Conservation (phyloP, 30 jellyfish, hydroid and myxozoan species). For the Hydra vulgaris region DNA sequence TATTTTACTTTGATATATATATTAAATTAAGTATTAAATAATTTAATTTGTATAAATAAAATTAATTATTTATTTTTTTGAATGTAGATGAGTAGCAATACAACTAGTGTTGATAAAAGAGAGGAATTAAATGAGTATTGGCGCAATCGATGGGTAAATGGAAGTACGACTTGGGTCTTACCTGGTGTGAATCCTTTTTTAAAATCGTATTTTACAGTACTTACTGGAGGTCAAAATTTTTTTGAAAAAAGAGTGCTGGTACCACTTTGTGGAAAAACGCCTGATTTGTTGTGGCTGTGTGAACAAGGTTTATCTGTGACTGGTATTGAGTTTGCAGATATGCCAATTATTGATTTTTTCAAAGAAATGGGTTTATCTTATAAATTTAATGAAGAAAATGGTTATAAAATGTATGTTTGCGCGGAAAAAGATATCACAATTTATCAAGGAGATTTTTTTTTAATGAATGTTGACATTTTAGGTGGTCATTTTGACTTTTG, state of each 20-base stretch:
- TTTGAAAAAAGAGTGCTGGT: slow-evolving; percentile 24
- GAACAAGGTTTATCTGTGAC: slow-evolving; percentile 44
- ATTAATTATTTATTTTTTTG: too few species aligned
- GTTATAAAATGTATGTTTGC: neutral
- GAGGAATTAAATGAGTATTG: neutral
- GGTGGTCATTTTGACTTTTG: slow-evolving; percentile 10
- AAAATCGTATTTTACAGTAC: neutral
- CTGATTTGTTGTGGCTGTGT: slow-evolving; percentile 46
- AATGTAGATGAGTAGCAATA: too few species aligned
- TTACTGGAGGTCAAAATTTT: neutral
- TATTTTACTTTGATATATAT: too few species aligned
- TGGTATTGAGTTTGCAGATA: slow-evolving; percentile 58
- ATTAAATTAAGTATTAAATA: too few species aligned
- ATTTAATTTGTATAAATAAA: too few species aligned
- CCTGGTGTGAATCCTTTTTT: slow-evolving; percentile 5
- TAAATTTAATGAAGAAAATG: slow-evolving; percentile 28
- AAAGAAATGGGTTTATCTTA: slow-evolving; percentile 29
- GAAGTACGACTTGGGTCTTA: slow-evolving; percentile 13
- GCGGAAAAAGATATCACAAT: neutral
- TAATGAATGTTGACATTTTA: neutral
- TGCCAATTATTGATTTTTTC: slow-evolving; percentile 37
- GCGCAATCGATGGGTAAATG: slow-evolving; percentile 7
- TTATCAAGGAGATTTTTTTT: slow-evolving; percentile 2
- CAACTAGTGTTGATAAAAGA: neutral
- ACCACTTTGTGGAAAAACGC: slow-evolving; percentile 64